Conservation (phyloP, 2,113 vertebrate species). For the Tauraco erythrolophus region DNA sequence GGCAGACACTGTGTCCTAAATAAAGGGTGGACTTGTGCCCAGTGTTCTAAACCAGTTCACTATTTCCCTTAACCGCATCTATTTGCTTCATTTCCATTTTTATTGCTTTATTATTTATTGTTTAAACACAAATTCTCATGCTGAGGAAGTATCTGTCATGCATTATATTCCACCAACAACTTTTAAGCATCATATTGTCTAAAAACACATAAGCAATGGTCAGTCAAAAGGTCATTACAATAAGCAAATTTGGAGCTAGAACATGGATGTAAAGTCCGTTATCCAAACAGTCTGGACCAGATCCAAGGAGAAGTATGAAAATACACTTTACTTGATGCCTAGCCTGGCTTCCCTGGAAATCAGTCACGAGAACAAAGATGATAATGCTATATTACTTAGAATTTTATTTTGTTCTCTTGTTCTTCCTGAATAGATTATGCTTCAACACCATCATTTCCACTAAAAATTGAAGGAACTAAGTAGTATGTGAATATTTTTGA, state of each 20-base stretch:
- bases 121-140: not conserved
- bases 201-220: not conserved
- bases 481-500: not conserved
- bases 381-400: not conserved
- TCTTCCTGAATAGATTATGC: not conserved
- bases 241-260: not conserved
- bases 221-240: not conserved
- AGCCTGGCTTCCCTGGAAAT: not conserved
- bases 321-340: not conserved
- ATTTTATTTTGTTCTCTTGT: not conserved
- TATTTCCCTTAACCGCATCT: not conserved
- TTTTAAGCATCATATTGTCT: not conserved
- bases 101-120: not conserved
- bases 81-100: not conserved
- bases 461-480: not conserved
- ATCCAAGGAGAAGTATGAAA: not conserved
- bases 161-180: not conserved
- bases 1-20: not conserved
- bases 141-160: not conserved
- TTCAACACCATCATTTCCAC: not conserved
- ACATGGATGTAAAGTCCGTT: not conserved
- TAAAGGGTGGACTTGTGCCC: not conserved
- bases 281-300: not conserved
- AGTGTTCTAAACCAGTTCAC: not conserved
- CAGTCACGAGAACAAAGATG: not conserved